Evolutionary conservation across 2,888 invertebrate species (phyloP), one percentile per base, ranked within the genome.

Genomic region (Ctena decussata): DNA sequence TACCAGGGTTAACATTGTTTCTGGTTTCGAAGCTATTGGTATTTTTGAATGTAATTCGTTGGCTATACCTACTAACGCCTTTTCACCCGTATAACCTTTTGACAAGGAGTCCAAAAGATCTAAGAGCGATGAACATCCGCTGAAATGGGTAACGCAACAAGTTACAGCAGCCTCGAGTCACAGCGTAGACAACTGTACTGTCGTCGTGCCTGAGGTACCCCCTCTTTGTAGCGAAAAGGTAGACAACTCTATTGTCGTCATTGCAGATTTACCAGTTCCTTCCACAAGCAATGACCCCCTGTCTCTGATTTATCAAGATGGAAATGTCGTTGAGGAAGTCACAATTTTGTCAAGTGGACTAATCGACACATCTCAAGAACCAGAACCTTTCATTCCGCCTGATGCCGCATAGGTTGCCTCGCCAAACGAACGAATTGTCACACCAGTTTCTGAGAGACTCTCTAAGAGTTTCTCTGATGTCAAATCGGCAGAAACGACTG

Each of bases 11-110:
- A 80, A 73, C 44, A 73, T 80, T 60, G 73, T 73, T n/a, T 12
- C 65, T 41, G 80, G 65, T 18, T 80, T 73, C 32, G 1, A 80
- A 24, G 24, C 80, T n/a, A 73, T 65, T n/a, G 72, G 79, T 21
- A 72, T 72, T 18, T 49, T 3, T 57, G 37, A 72, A 21, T 79
- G 60, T 39, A 65, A 74, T 60, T 57, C 79, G 8, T 11, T 72
- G 27, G 60, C 44, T 12, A 79, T 79, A 3, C 78, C 78, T 0
- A 32, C 15, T 5, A 35, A 41, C 3, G 71, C 53, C 0, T 71
- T 78, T 37, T 27, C 71, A 30, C n/a, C 71, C 21, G 21, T 44
- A 21, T 49, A 27, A 5, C 57, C 57, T 18, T 74, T 53, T n/a
- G 53, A 74, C 35, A 49, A 60, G 60, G 18, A 60, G 21, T 15